Base-by-base conservation (phyloP, 2,888 invertebrate species). In the Coelopa pilipes region DNA sequence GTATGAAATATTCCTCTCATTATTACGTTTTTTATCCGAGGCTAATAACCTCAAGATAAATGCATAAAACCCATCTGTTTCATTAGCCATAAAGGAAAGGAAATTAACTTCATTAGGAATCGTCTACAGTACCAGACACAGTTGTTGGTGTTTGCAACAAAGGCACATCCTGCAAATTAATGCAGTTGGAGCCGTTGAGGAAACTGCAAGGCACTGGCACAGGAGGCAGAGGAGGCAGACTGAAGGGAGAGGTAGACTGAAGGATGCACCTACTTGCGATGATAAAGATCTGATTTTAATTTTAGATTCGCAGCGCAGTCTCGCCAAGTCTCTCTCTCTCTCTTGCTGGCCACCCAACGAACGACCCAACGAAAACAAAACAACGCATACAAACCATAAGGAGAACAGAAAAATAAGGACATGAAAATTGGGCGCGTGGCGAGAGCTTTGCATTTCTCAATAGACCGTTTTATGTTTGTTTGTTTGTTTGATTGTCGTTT, bases 201-300 rank as follows among this genome's bases (percentile, higher is more conserved):
- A 13, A 53, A 53, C 3, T 53, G 10, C 3, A 53, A 15, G n/a
- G 10, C 13, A 53, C n/a, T 53, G n/a, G n/a, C 13, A 9, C 4
- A 9, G 13, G n/a, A 53, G 5, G 10, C 15, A 15, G n/a, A 53
- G 13, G 13, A 53, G 53, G 10, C n/a, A 63, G 21, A 63, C n/a
- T n/a, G n/a, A 7, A 46, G 45, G 34, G 15, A 34, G n/a, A 63
- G 13, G n/a, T n/a, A 45, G 3, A 45, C 7, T n/a, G 19, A 3
- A 65, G 17, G 53, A 24, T 63, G 53, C 70, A 71, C 63, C 63
- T 71, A 21, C 50, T 62, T 71, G 50, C 19, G 53, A 53, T 53
- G 70, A 71, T 71, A 71, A 62, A 63, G 50, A 71, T 71, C 62
- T 71, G 70, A 71, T 71, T 71, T 71, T 71, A 50, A 71, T 71